A percentile compares a stretch with the other conserved stretches of the same genome.
These are phyloP conservation scores for Podarcis lilfordi DNA, from an alignment of 2,797 vertebrate genomes.

Conservation along the genomic window DNA sequence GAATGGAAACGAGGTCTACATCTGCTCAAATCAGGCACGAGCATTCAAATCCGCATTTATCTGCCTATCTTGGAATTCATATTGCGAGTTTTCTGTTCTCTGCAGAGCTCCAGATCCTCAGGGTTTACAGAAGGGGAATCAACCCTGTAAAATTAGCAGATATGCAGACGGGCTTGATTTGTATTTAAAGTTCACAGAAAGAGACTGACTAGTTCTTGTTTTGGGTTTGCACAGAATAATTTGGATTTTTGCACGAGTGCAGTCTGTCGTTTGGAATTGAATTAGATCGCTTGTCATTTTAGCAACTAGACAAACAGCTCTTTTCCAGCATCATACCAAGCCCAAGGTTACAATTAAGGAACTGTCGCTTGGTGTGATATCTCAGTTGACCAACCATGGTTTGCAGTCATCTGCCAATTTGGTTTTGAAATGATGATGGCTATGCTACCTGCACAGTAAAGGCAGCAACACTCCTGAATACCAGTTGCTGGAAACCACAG, in stretches of 20 bases:
- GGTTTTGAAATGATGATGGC: no score
- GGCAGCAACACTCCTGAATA: background rate
- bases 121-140: background rate
- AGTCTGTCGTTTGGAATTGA: background rate
- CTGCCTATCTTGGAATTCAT: no score
- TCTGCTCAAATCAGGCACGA: no score
- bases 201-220: background rate
- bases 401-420: background rate
- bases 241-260: background rate
- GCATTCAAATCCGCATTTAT: no score
- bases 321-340: background rate
- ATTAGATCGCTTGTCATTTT: background rate
- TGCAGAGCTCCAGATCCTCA: background rate
- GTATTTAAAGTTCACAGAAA: background rate
- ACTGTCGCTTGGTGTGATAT: background rate
- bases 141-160: background rate
- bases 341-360: background rate
- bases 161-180: background rate
- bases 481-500: background rate
- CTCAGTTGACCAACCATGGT: no score
- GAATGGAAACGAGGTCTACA: background rate
- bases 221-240: background rate
- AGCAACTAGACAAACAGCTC: background rate
- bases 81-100: no score
- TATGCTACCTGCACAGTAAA: no score